phyloP scores from a whole-genome alignment of 2,797 vertebrate species.

The Coregonus ussuriensis region DNA sequence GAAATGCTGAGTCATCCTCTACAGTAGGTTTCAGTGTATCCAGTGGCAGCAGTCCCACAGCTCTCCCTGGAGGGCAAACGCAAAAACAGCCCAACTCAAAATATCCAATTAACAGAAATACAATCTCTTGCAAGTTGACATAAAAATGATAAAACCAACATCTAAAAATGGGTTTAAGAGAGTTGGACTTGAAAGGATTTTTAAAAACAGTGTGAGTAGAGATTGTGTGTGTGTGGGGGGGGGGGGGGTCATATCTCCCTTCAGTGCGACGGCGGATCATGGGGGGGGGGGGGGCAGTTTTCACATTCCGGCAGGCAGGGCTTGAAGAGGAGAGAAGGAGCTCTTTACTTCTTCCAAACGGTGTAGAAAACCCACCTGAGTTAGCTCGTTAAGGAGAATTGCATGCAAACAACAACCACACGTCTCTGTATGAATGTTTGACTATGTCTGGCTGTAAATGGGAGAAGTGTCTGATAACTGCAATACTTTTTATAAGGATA shows the following conservation, averaged over 20 bases:
- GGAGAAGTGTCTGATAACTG: background rate
- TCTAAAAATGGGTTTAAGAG: slow-evolving; percentile 36
- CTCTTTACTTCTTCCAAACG: slow-evolving; percentile 90
- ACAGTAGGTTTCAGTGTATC: slow-evolving; percentile 55
- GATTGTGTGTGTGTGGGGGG: background rate
- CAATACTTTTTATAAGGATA: slow-evolving; percentile 81
- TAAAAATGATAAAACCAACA: slow-evolving; percentile 52
- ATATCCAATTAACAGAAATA: slow-evolving; percentile 40
- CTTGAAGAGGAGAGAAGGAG: slow-evolving; percentile 32
- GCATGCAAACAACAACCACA: background rate
- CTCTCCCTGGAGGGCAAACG: slow-evolving; percentile 54
- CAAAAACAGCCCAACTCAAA: slow-evolving; percentile 57
- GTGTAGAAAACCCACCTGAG: slow-evolving; percentile 98
- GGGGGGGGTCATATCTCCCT: slow-evolving; percentile 33
- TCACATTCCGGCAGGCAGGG: slow-evolving; percentile 68
- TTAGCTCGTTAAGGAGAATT: slow-evolving; percentile 76
- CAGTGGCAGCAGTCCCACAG: slow-evolving; percentile 44
- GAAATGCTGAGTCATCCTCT: slow-evolving; percentile 40
- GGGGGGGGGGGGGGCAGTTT: slow-evolving; percentile 31
- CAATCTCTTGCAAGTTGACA: slow-evolving; percentile 51
- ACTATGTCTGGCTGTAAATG: background rate
- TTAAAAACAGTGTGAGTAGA: slow-evolving; percentile 37
- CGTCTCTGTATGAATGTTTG: background rate
- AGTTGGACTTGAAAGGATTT: slow-evolving; percentile 28
- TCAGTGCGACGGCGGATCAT: slow-evolving; percentile 55